These are phyloP conservation scores for Fregata magnificens DNA, from an alignment of 2,113 vertebrate species.

Conservation along the genomic window DNA sequence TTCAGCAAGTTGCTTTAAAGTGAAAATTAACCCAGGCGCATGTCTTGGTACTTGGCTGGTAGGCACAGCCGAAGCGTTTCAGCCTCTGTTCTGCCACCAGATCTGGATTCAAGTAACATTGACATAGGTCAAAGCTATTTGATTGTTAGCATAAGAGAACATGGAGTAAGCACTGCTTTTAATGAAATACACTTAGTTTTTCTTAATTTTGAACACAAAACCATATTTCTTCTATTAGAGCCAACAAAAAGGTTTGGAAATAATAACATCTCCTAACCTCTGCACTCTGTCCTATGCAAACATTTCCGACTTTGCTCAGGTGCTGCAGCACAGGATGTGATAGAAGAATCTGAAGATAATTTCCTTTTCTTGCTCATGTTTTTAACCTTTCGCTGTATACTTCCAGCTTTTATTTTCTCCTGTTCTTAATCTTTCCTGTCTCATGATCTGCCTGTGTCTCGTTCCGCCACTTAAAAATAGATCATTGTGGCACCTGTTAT, in stretches of 20 bases:
- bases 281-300: not conserved
- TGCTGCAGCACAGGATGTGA: not conserved
- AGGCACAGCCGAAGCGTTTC: not conserved
- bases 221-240: not conserved
- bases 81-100: not conserved
- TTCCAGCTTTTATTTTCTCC: slow-evolving; percentile 35
- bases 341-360: slow-evolving; percentile 3
- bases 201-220: not conserved
- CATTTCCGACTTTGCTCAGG: not conserved
- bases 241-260: not conserved
- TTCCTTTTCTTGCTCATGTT: slow-evolving; percentile 13
- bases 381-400: not conserved
- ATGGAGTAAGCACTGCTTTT: not conserved
- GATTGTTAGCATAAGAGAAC: not conserved
- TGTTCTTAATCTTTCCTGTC: slow-evolving; percentile 30
- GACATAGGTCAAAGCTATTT: not conserved
- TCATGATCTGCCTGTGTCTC: not conserved
- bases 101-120: not conserved
- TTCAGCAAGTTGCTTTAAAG: not conserved
- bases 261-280: not conserved
- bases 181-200: not conserved
- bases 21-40: not conserved
- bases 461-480: slow-evolving; percentile 15
- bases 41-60: not conserved
- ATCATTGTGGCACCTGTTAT: slow-evolving; percentile 28